These are phyloP conservation scores for Sminthopsis crassicaudata DNA, from an alignment of 2,113 vertebrate species.

Conservation along the genomic window DNA sequence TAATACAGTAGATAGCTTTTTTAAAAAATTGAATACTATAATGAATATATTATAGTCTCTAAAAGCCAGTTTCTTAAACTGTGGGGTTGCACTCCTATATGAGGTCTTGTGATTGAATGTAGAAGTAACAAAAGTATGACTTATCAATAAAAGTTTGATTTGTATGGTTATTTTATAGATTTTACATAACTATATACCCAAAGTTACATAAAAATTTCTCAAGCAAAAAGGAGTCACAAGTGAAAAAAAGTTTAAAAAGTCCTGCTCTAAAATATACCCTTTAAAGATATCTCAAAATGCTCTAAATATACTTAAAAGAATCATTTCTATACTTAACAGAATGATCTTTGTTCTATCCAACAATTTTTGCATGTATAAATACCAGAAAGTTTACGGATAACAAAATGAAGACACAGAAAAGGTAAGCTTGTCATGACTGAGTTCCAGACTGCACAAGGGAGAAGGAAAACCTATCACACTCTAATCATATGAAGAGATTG, in stretches of 20 bases:
- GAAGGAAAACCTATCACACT: not conserved
- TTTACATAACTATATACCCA: too few species aligned
- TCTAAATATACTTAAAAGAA: slow-evolving; percentile 55
- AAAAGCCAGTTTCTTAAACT: too few species aligned
- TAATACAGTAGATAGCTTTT: slow-evolving; percentile 76
- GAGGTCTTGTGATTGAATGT: too few species aligned
- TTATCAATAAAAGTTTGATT: too few species aligned
- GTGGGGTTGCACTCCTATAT: too few species aligned
- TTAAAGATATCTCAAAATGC: slow-evolving; percentile 54
- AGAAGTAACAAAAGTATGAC: too few species aligned
- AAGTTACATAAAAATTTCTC: too few species aligned
- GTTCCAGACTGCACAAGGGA: not conserved
- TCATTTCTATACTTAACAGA: slow-evolving; percentile 69
- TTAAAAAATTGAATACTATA: not conserved
- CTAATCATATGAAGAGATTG: not conserved
- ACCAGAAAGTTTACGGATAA: not conserved
- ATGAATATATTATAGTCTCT: slow-evolving; percentile 11
- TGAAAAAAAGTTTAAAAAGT: too few species aligned
- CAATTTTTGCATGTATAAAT: not conserved
- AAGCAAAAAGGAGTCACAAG: too few species aligned
- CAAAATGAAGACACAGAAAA: not conserved
- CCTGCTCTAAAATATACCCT: not conserved
- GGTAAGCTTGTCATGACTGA: not conserved
- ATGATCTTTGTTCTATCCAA: slow-evolving; percentile 76
- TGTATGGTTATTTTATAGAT: too few species aligned